Percentiles rank a stretch among this genome's conserved stretches.
These are phyloP conservation scores for Lasioglossum villosulum DNA, from an alignment of 2,888 invertebrate genomes.

Conservation along the genomic window DNA sequence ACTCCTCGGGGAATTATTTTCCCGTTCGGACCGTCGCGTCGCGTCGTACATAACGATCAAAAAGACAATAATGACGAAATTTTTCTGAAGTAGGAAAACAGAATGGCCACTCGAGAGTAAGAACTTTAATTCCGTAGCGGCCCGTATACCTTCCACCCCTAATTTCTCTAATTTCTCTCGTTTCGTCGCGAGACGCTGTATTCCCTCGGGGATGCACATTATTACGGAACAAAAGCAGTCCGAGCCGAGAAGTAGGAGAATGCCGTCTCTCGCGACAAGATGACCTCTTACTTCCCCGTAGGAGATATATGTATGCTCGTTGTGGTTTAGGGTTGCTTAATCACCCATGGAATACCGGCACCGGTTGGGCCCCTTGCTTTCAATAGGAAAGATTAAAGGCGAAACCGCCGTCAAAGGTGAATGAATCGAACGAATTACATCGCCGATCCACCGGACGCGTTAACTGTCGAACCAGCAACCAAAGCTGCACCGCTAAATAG, in stretches of 20 bases:
- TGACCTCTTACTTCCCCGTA: conserved; percentile 25
- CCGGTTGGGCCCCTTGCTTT: neutral
- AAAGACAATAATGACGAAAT: conserved; percentile 5
- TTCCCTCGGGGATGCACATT: conserved; percentile 12
- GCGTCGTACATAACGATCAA: neutral
- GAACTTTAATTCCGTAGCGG: conserved; percentile 10
- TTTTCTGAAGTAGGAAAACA: conserved; percentile 15
- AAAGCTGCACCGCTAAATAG: neutral
- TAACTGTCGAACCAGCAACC: neutral
- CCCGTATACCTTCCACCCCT: conserved; percentile 8
- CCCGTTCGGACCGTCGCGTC: too few species aligned
- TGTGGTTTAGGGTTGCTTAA: neutral
- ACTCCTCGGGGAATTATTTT: neutral
- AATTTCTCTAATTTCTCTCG: conserved; percentile 25
- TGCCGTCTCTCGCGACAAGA: conserved; percentile 22
- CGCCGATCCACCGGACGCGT: neutral
- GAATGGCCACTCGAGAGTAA: neutral
- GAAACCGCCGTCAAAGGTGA: neutral
- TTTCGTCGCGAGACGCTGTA: neutral
- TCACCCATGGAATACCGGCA: neutral
- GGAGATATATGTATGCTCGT: neutral
- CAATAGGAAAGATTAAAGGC: conserved; percentile 2
- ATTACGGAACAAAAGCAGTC: conserved; percentile 16
- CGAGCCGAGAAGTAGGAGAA: neutral
- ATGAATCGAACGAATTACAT: neutral